Evolutionary conservation across 2,113 vertebrate genomes (phyloP).

Genomic region (Probosciger aterrimus): DNA sequence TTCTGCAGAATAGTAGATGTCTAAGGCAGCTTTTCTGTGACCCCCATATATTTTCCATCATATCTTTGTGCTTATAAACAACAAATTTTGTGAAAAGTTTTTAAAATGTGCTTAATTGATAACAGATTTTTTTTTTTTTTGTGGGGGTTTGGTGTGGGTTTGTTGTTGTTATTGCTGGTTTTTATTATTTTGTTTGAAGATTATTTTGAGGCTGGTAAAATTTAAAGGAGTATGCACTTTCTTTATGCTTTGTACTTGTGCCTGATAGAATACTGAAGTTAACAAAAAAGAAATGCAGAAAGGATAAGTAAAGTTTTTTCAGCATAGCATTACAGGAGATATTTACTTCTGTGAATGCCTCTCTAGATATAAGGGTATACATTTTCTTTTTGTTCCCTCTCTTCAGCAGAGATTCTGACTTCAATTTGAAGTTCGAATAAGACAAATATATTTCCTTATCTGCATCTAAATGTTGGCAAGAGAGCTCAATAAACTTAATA

Average conservation of each 20-base stretch:
- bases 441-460: not conserved
- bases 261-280: not conserved
- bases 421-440: not conserved
- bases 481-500: not conserved
- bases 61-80: not conserved
- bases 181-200: fast-evolving
- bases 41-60: not conserved
- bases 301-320: not conserved
- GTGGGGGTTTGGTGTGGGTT: not conserved
- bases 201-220: not conserved
- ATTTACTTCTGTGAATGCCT: not conserved
- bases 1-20: not conserved
- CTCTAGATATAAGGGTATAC: not conserved
- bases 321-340: not conserved
- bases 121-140: not conserved
- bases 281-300: not conserved
- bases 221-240: not conserved
- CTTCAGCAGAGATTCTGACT: constrained; percentile 14
- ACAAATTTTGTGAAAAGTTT: not conserved
- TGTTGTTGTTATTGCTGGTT: not conserved
- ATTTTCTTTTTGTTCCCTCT: not conserved
- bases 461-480: not conserved
- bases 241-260: not conserved
- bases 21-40: not conserved
- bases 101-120: not conserved